A percentile compares a stretch with the other conserved stretches of the same genome.
phyloP scores from a whole-genome alignment of 1,140 invertebrate species.

The Drosophila sp. region DNA sequence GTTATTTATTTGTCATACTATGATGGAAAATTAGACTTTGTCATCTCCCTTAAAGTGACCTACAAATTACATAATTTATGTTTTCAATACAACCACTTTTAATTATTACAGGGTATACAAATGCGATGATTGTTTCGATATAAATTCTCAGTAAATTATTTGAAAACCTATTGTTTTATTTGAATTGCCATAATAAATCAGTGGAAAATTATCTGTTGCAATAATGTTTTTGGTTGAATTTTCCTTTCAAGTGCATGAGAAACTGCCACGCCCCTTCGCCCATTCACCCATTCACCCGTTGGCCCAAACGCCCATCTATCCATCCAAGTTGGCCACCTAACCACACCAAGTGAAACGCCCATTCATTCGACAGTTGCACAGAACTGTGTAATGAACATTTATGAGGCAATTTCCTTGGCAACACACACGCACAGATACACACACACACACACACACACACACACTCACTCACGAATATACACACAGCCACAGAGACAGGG shows the following conservation, averaged over 20 bases:
- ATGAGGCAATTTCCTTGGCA: slow-evolving; percentile 81
- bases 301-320: slow-evolving; percentile 35
- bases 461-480: slow-evolving; percentile 13
- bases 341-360: slow-evolving; percentile 28
- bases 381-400: slow-evolving; percentile 80
- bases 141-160: slow-evolving; percentile 41
- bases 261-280: slow-evolving; percentile 29
- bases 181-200: slow-evolving; percentile 54
- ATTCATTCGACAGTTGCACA: slow-evolving; percentile 62
- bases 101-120: slow-evolving; percentile 1
- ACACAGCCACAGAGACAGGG: slow-evolving; percentile 17
- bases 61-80: not conserved
- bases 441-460: slow-evolving; percentile 14
- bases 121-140: not conserved
- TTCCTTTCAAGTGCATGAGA: not conserved
- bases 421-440: slow-evolving; percentile 46
- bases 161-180: slow-evolving; percentile 44
- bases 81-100: not conserved
- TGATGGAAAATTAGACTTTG: too few species aligned
- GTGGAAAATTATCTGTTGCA: slow-evolving; percentile 56
- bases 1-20: too few species aligned
- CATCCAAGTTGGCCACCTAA: slow-evolving; percentile 30
- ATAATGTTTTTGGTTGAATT: slow-evolving; percentile 43
- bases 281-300: not conserved
- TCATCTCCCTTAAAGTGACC: too few species aligned